Evolutionary conservation across 2,113 vertebrate species (phyloP).

Genomic region (Elaphurus davidianus): DNA sequence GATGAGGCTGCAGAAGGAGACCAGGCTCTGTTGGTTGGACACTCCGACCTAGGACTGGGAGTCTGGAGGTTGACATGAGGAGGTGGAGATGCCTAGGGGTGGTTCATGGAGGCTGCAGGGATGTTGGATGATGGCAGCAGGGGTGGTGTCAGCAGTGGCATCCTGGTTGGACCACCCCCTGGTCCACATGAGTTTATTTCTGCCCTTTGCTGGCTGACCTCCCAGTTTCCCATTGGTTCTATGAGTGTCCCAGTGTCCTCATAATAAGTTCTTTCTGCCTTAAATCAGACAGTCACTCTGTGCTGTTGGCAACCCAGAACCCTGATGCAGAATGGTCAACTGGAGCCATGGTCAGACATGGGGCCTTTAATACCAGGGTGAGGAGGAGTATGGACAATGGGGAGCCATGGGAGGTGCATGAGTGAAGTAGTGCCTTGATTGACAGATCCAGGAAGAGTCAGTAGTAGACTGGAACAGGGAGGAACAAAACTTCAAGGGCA

Average conservation of each 20-base stretch:
- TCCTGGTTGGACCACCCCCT: background rate
- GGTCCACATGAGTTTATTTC: background rate
- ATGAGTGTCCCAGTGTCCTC: background rate
- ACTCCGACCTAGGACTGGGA: background rate
- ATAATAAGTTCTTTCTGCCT: background rate
- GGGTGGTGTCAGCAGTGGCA: too few species aligned
- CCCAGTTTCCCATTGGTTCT: background rate
- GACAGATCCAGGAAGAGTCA: background rate
- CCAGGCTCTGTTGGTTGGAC: background rate
- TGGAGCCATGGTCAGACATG: background rate
- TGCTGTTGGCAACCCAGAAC: background rate
- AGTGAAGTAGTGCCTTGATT: background rate
- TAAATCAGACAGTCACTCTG: background rate
- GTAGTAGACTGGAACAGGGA: too few species aligned
- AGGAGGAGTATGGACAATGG: background rate
- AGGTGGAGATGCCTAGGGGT: background rate
- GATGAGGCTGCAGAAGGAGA: background rate
- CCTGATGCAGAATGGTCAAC: background rate
- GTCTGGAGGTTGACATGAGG: background rate
- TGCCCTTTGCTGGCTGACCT: background rate
- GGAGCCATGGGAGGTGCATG: background rate
- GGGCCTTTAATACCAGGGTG: background rate
- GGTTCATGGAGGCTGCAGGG: background rate
- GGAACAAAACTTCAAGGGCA: background rate
- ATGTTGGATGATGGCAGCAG: background rate